Evolutionary conservation across 2,888 invertebrate genomes (phyloP), one percentile per base, ranked within the genome.

Genomic region (Orchesella flavescens): DNA sequence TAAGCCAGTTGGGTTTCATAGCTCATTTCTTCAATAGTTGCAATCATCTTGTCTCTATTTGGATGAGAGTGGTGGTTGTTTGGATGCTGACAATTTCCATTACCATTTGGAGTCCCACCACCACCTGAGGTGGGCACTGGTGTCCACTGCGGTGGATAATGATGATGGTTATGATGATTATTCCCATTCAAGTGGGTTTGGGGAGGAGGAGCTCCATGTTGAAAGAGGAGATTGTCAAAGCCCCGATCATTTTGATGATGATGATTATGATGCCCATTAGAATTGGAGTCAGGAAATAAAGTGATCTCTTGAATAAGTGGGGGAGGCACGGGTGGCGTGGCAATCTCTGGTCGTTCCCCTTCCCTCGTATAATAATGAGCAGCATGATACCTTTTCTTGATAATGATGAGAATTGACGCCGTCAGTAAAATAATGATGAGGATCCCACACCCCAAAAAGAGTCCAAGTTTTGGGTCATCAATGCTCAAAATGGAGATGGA

Each of bases 351-450:
- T 83, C 91, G 90, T 85, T 94, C 93, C 89, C 94, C 95, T 90
- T 95, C 95, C 89, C 94, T 93, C 13, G 95, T 95, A 89, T 95
- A 95, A 89, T 95, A 95, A 66, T 93, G 93, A 10, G 94, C 93
- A 9, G 94, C 93, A 81, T 93, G 93, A 46, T 93, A 92, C 88
- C 94, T 93, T 88, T 94, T 94, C 88, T 93, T 92, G 73, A 94
- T 90, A 1, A 93, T 92, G 15, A 88, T 87, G 0, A 91, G 90
- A 19, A 91, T 89, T 15, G 92, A 90, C 73, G 91, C 89, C 43
- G 91, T 90, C 66, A 92, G 89, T 57, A 92, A 89, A n/a, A 91
- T 89, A 80, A 92, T 92, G 0, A 93, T 91, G 53, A 89, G 83
- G 15, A 89, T 84, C 2, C 93, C 91, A 46, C 92, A 91, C 0